These are phyloP conservation scores for Mergus octosetaceus DNA, from an alignment of 2,797 vertebrate genomes.

Conservation along the genomic window DNA sequence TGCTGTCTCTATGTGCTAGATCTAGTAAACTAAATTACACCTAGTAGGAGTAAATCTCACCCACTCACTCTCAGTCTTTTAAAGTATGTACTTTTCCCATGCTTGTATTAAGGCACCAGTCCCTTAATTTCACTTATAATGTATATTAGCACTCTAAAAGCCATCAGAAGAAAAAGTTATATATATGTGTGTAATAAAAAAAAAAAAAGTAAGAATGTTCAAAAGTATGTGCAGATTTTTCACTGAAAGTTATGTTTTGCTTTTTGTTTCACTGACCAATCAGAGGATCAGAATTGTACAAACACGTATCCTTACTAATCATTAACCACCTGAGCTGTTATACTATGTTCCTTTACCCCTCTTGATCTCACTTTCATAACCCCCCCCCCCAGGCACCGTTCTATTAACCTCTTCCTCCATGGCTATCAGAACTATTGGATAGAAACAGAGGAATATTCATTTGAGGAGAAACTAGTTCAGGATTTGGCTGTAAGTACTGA, in stretches of 20 bases:
- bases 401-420: constrained; percentile 99
- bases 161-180: background rate
- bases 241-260: background rate
- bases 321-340: constrained; percentile 84
- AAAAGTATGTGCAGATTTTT: background rate
- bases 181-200: background rate
- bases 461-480: constrained; percentile 99
- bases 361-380: constrained; percentile 89
- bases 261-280: constrained; percentile 81
- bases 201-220: background rate
- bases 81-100: background rate
- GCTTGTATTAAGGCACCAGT: background rate
- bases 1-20: background rate
- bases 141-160: background rate
- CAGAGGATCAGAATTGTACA: constrained; percentile 86
- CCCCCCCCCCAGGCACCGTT: constrained; percentile 94
- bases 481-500: constrained; percentile 99
- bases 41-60: background rate
- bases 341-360: constrained; percentile 82
- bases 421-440: constrained; percentile 99
- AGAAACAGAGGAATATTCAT: constrained; percentile 99
- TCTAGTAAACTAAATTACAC: background rate
- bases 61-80: background rate
- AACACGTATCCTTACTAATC: constrained; percentile 83
- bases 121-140: background rate